Evolutionary conservation across 2,113 vertebrate genomes (phyloP), one percentile per base, ranked within the genome.

Genomic region (Acinonyx jubatus): DNA sequence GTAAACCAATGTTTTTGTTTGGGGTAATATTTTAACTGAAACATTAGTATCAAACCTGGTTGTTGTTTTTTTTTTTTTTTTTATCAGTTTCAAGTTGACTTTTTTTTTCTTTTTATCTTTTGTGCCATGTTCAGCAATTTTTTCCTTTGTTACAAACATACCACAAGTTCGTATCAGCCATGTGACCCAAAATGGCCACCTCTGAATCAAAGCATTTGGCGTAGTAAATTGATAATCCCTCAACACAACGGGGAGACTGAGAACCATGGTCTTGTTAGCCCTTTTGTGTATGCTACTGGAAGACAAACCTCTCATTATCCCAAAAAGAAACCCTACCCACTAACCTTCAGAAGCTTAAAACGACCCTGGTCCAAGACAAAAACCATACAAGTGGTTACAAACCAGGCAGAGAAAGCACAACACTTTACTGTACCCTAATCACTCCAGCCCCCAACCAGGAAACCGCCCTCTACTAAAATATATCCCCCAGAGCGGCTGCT

Each of bases 271-370:
- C 82, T 91, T 38, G 52, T 82, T 1, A 66, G 91, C 61, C 36
- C 66, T 98, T 95, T 87, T 96, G 74, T 74, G 6, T 7, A 21
- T 0, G 83, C 57, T 33, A 93, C 13, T 21, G 45, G 57, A 91
- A 97, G 97, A 98, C 71, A 97, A 97, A 74, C 38, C 65, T 91
- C 91, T 85, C 50, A 57, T 97, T 96, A 94, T 33, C 45, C 65
- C 5, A 7, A 91, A 94, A 89, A 97, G 88, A 98, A 98, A 98
- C 16, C 41, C 25, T 96, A 97, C 89, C 95, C 92, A 55, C 94
- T 92, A 97, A 96, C 80, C 65, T 97, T 69, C 74, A 92, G 88
- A 96, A 19, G 97, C 36, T 91, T 92, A 96, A 98, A 98, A 85
- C 45, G 45, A 73, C 89, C 36, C 27, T 16, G 66, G 82, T 97